Evolutionary conservation across 2,113 vertebrate species (phyloP), one percentile per base, ranked within the genome.

Genomic region (Tretioscincus oriximinensis): DNA sequence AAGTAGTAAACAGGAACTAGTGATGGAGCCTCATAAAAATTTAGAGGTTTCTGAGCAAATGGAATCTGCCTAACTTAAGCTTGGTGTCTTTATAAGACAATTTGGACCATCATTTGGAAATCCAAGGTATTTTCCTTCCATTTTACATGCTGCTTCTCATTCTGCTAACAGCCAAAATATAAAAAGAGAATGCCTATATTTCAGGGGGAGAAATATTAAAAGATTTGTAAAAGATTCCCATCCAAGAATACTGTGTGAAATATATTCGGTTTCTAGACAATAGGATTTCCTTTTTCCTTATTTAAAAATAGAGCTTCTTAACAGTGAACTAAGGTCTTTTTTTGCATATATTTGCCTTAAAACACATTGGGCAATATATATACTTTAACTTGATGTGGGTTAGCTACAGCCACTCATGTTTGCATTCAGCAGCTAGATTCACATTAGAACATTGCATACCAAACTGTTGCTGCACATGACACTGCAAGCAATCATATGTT

Each of bases 11-110:
- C 21, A 60, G 64, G 21, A 76, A 49, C 26, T 69, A 76, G 66
- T 49, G 54, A 70, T 70, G 49, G 63, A 60, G 31, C 11, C 63
- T 81, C 68, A 61, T 82, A 76, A 45, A 67, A 63, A 70, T 63
- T 18, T 29, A 21, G 54, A 70, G 35, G 47, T 28, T 49, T 82
- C 67, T 18, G 65, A 76, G 35, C 66, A 35, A 70, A 16, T 63
- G 35, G 9, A 28, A 21, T 31, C 28, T 63, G 35, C 21, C 22
- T 70, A 41, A 63, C 35, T 22, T 63, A 29, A 45, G 54, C 11
- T 9, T 70, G 35, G 21, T 63, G 10, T 49, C 22, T 70, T 82
- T 76, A 69, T 76, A 76, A 47, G 22, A 63, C 12, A 63, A 11
- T 70, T 76, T 51, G 10, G 41, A 63, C n/a, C 28, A 69, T 81